Evolutionary conservation across 2,888 invertebrate species (phyloP).

Genomic region (Cactoblastis cactorum): DNA sequence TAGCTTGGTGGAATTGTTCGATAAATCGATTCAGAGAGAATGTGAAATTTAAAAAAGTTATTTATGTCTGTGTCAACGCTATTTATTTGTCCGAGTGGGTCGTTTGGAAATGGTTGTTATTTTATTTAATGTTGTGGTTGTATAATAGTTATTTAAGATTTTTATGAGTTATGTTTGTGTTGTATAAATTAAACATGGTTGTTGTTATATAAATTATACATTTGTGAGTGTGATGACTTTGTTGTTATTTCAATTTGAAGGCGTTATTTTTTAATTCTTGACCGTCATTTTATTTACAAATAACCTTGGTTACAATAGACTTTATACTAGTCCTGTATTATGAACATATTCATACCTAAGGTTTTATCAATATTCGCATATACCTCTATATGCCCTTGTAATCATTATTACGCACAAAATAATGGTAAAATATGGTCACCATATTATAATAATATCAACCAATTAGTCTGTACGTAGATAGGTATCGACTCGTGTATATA

Average conservation of each 20-base stretch:
- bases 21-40: too few species aligned
- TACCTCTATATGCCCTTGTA: neutral
- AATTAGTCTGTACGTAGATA: neutral
- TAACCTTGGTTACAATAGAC: neutral
- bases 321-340: neutral
- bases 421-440: neutral
- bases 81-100: too few species aligned
- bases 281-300: neutral
- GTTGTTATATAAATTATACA: neutral
- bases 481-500: too few species aligned
- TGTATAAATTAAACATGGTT: neutral
- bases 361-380: neutral
- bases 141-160: too few species aligned
- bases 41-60: too few species aligned
- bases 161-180: neutral
- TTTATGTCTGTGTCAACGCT: neutral
- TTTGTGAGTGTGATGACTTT: neutral
- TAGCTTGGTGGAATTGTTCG: too few species aligned
- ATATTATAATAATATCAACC: neutral
- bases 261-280: neutral
- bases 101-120: too few species aligned
- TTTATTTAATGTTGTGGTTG: too few species aligned
- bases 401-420: constrained; percentile 1
- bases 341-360: neutral
- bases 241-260: neutral